These are phyloP conservation scores for Epiblema foenella DNA, from an alignment of 2,888 invertebrate genomes.

Conservation along the genomic window DNA sequence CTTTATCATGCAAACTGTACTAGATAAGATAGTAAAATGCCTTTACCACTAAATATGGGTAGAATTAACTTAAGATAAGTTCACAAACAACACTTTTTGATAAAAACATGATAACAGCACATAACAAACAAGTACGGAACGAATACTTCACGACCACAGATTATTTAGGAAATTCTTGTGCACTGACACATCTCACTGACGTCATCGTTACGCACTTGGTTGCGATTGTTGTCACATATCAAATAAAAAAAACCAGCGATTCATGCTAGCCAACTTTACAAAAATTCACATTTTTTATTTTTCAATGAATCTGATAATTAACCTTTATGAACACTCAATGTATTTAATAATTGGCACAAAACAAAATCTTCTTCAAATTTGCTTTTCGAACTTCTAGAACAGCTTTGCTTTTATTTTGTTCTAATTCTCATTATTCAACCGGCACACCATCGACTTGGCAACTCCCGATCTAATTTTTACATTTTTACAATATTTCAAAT, in stretches of 20 bases:
- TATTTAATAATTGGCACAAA: conserved; percentile 22
- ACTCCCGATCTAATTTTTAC: conserved; percentile 29
- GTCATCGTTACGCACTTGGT: conserved; percentile 20
- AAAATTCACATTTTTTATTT: not conserved
- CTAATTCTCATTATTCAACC: conserved; percentile 57
- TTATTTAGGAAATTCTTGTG: conserved; percentile 39
- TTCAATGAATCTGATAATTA: not conserved
- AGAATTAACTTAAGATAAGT: conserved; percentile 72
- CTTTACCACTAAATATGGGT: conserved; percentile 77
- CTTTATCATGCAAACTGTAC: conserved; percentile 62
- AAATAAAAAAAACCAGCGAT: not conserved
- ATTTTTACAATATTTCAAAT: conserved; percentile 21
- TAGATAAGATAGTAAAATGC: conserved; percentile 72
- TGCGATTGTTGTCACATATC: not conserved
- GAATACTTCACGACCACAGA: conserved; percentile 42
- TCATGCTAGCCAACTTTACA: conserved; percentile 8
- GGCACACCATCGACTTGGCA: conserved; percentile 59
- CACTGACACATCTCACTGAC: conserved; percentile 37
- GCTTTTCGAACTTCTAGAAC: conserved; percentile 27
- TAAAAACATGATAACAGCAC: conserved; percentile 77
- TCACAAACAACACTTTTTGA: conserved; percentile 80
- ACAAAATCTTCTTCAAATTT: conserved; percentile 12
- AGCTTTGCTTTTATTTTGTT: conserved; percentile 52
- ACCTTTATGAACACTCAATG: not conserved
- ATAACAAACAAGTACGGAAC: conserved; percentile 64